Percentiles rank a stretch among this genome's conserved stretches.
These are phyloP conservation scores for Echinarachnius parma DNA, from an alignment of 53 echinoderm and acorn worm species.

Conservation along the genomic window DNA sequence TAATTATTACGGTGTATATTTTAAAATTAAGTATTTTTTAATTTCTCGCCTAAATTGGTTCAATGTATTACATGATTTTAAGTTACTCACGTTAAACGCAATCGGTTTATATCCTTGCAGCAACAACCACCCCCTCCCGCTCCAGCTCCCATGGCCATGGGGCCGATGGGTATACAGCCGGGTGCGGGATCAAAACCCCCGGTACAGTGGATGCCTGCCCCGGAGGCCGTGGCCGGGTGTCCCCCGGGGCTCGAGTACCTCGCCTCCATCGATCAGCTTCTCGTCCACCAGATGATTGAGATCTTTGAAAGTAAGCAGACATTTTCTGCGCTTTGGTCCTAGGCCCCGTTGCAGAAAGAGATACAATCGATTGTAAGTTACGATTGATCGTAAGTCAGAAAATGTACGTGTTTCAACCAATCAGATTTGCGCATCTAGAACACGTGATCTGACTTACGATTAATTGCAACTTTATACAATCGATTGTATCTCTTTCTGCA, in stretches of 20 bases:
- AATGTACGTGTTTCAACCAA: not conserved
- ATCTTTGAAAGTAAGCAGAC: conserved; percentile 46
- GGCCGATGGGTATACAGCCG: conserved; percentile 1
- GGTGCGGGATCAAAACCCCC: conserved; percentile 10
- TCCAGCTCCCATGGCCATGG: conserved; percentile 9
- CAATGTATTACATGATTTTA: too few relatives aligned
- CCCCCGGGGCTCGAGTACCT: conserved; percentile 74
- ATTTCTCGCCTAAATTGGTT: too few relatives aligned
- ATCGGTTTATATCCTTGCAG: too few relatives aligned
- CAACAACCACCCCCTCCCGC: conserved; percentile 18
- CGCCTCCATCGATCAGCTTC: conserved; percentile 66
- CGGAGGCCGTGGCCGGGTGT: conserved; percentile 19
- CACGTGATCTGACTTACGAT: too few relatives aligned
- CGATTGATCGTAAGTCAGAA: not conserved
- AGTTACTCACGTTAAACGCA: too few relatives aligned
- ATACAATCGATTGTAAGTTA: not conserved
- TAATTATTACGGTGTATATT: too few relatives aligned
- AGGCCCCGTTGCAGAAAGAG: not conserved
- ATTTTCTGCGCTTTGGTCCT: not conserved
- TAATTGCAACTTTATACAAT: too few relatives aligned
- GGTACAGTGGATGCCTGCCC: conserved; percentile 56
- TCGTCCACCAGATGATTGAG: conserved; percentile 76
- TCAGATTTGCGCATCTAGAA: too few relatives aligned
- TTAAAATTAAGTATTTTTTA: too few relatives aligned
- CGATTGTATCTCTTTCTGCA: not conserved